Conservation (phyloP, 2,888 invertebrate species). For the Tachina grossa region DNA sequence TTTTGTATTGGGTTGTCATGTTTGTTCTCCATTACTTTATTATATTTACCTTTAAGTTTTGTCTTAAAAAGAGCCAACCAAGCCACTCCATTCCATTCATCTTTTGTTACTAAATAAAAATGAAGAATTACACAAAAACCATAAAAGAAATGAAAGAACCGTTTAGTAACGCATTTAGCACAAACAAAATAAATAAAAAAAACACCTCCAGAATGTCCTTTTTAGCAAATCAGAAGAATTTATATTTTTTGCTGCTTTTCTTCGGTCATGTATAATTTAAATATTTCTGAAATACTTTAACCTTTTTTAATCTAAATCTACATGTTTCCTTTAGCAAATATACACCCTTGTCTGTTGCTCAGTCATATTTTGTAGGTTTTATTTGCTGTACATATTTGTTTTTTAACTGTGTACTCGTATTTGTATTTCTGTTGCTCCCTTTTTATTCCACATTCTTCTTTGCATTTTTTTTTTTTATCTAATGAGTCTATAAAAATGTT, state of each 20-base stretch:
- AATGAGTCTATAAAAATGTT: constrained; percentile 66
- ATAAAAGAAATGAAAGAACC: constrained; percentile 34
- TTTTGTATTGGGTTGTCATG: background rate
- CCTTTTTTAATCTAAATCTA: constrained; percentile 55
- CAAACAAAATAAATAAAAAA: background rate
- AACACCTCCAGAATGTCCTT: constrained; percentile 19
- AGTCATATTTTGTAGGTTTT: constrained; percentile 23
- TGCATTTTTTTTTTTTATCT: constrained; percentile 44
- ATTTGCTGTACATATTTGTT: constrained; percentile 13
- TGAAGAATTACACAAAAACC: constrained; percentile 24
- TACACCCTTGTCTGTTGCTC: constrained; percentile 47
- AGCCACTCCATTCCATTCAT: constrained; percentile 16
- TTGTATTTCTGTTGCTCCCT: constrained; percentile 21
- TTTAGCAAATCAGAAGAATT: constrained; percentile 32
- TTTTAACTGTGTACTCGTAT: background rate
- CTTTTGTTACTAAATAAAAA: constrained; percentile 40
- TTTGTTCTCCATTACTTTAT: constrained; percentile 2
- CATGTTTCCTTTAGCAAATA: constrained; percentile 49
- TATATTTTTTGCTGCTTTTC: constrained; percentile 16
- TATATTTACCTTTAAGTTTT: background rate
- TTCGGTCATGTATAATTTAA: constrained; percentile 37
- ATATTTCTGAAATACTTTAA: constrained; percentile 56
- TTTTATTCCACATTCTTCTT: constrained; percentile 22
- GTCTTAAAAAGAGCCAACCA: background rate
- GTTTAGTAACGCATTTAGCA: constrained; percentile 47